Evolutionary conservation across 1,140 invertebrate species (phyloP).

Genomic region (Ridgeia piscesae): DNA sequence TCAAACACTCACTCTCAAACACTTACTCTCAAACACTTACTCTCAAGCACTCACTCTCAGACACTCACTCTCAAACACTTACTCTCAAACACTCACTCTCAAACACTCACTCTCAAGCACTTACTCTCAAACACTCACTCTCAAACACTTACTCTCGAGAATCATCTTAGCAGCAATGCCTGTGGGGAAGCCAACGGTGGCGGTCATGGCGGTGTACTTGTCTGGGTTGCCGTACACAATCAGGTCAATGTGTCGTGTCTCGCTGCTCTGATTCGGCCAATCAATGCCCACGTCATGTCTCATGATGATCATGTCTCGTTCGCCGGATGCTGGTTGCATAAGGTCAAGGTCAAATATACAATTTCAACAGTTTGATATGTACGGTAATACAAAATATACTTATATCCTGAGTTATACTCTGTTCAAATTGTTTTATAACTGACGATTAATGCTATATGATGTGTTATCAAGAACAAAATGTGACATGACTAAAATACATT

Average conservation of each 20-base stretch:
- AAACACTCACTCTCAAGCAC: too few relatives aligned
- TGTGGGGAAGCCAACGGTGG: conserved; percentile 93
- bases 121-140: too few relatives aligned
- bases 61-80: too few relatives aligned
- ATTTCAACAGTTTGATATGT: background rate
- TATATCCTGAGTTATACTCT: too few relatives aligned
- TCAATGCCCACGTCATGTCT: conserved; percentile 89
- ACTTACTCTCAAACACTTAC: too few relatives aligned
- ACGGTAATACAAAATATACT: background rate
- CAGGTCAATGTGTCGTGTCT: conserved; percentile 83
- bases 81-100: too few relatives aligned
- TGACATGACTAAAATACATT: too few relatives aligned
- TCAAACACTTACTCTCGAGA: conserved; percentile 80
- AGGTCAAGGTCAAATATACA: background rate
- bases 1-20: too few relatives aligned
- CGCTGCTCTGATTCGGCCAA: conserved; percentile 83
- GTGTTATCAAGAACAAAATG: too few relatives aligned
- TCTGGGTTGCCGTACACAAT: conserved; percentile 84
- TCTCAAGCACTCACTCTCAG: too few relatives aligned
- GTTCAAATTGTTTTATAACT: too few relatives aligned
- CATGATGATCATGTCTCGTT: conserved; percentile 91
- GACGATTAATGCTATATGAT: too few relatives aligned
- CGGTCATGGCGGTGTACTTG: conserved; percentile 91
- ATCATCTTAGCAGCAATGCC: conserved; percentile 98
- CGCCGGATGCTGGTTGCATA: conserved; percentile 67